Base-by-base conservation (phyloP, 2,888 invertebrate genomes). In the Clistopyga incitator region DNA sequence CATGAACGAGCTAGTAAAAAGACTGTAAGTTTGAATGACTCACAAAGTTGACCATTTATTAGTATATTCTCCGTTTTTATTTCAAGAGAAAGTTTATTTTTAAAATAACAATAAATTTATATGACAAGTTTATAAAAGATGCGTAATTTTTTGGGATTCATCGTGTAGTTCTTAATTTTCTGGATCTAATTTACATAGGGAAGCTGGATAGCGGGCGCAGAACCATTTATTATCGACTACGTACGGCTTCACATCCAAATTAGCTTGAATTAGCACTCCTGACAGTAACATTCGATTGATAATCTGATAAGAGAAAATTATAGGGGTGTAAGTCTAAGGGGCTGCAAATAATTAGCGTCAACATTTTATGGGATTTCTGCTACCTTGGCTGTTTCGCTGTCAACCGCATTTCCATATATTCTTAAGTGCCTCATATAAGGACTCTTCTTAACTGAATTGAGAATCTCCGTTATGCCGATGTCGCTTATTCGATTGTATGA, bases 361-460 rank as follows among this genome's bases (percentile, higher is more conserved):
- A 15, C 15, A 29, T 59, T 29, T 15, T 15, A 3, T 25, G 1
- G 15, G 15, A 13, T 18, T 34, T 59, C 18, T 8, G n/a, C 6
- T 34, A 61, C 61, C 86, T 90, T 88, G 59, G 92, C 91, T 0
- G 93, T 89, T 71, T 81, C 70, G 54, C 89, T 88, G 6, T 91
- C 92, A 42, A 94, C 85, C 6, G 81, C 79, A 86, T 94, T 94
- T 4, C 94, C 94, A 92, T 93, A 94, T 61, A 94, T 87, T 78
- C 88, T 92, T 25, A 94, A 88, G 47, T 92, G 87, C 50, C 93
- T 86, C 78, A 94, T 85, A 56, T 87, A 88, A 80, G 94, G 93
- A 0, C 93, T 93, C 87, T 96, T 96, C 87, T 95, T 95, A 1
- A 95, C 85, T 0, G 94, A 94, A 84, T 95, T 94, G 59, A 96